Evolutionary conservation across 2,113 vertebrate species (phyloP).

Genomic region (Gopherus evgoodei): DNA sequence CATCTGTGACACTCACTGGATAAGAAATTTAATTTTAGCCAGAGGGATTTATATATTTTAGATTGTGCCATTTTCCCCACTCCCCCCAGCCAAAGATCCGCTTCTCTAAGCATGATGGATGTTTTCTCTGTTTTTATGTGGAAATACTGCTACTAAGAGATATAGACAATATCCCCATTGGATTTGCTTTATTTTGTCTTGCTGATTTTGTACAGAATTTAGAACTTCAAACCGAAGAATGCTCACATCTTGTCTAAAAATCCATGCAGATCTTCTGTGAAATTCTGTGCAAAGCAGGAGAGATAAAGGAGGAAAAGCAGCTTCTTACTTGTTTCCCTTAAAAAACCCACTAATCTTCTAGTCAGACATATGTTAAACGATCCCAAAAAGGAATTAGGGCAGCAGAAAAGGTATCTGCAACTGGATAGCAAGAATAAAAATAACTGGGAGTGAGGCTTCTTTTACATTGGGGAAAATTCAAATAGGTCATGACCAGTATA

Average conservation of each 20-base stretch:
- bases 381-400: constrained; percentile 58
- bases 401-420: constrained; percentile 24
- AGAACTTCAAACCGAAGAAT: neutral
- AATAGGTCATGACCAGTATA: constrained; percentile 57
- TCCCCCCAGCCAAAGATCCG: accelerated
- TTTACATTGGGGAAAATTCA: constrained; percentile 18
- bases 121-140: accelerated
- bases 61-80: neutral
- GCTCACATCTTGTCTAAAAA: neutral
- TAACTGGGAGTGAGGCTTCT: neutral
- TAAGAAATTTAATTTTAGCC: constrained; percentile 42
- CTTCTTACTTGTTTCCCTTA: constrained; percentile 17
- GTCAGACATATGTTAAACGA: constrained; percentile 33
- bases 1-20: constrained; percentile 50
- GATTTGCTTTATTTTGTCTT: accelerated
- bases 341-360: constrained; percentile 33
- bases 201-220: neutral
- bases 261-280: neutral
- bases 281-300: accelerated
- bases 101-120: neutral
- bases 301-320: neutral
- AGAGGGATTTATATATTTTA: neutral
- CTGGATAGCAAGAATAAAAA: neutral
- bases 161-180: accelerated
- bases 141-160: neutral